Percentiles rank a stretch among this genome's conserved stretches.
Evolutionary conservation across 2,888 invertebrate species (phyloP).

Genomic region (Campoletis raptor): DNA sequence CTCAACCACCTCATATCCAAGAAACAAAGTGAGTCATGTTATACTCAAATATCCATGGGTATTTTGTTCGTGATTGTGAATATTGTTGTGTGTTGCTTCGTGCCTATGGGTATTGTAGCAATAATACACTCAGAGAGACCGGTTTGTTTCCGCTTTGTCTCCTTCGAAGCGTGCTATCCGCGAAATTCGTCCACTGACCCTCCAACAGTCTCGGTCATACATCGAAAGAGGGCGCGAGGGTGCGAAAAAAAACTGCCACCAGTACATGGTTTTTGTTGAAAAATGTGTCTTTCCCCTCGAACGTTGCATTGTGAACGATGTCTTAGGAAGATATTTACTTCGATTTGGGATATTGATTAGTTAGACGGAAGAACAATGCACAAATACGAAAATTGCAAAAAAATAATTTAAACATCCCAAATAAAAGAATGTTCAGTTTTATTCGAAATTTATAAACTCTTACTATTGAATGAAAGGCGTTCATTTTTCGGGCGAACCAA

Average conservation of each 20-base stretch:
- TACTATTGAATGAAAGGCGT: neutral
- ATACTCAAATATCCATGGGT: neutral
- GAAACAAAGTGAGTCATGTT: constrained; percentile 59
- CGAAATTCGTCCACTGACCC: constrained; percentile 60
- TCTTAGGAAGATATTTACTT: neutral
- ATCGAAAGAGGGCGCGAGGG: constrained; percentile 14
- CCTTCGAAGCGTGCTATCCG: constrained; percentile 60
- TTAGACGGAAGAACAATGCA: neutral
- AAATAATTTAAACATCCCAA: neutral
- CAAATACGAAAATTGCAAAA: neutral
- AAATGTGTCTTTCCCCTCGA: constrained; percentile 2
- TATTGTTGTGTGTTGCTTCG: constrained; percentile 16
- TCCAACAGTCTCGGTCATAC: constrained; percentile 39
- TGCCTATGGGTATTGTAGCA: constrained; percentile 21
- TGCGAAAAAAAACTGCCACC: constrained; percentile 12
- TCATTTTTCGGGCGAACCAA: neutral
- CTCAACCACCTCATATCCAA: neutral
- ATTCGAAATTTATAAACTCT: neutral
- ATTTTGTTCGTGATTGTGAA: constrained; percentile 8
- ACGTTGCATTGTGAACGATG: neutral
- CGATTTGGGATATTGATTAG: neutral
- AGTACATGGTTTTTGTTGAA: neutral
- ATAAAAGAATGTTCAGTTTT: neutral
- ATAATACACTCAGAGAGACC: constrained; percentile 62
- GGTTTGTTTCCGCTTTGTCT: constrained; percentile 69